Percentiles rank a stretch among this genome's conserved stretches.
phyloP scores from a whole-genome alignment of 2,888 invertebrate species.

The Synanthedon tipuliformis region DNA sequence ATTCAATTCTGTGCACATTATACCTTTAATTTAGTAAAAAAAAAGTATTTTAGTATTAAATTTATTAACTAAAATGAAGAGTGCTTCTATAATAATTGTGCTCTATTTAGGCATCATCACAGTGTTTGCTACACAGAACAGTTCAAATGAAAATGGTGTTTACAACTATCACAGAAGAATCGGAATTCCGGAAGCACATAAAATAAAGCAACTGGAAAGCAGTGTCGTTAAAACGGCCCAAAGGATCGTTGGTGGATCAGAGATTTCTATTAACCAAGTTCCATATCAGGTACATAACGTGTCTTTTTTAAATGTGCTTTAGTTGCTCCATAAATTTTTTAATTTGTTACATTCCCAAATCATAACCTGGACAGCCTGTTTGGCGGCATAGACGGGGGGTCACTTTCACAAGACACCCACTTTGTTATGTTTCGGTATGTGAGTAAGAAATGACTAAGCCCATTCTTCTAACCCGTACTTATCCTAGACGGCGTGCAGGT shows the following conservation, averaged over 20 bases:
- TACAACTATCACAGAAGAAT: conserved; percentile 6
- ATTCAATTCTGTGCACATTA: too few species aligned
- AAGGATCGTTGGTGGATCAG: conserved; percentile 7
- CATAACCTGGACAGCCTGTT: too few species aligned
- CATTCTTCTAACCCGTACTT: too few species aligned
- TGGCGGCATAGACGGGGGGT: too few species aligned
- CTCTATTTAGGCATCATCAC: not conserved
- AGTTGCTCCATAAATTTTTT: too few species aligned
- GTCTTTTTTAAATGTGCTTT: not conserved
- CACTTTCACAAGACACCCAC: too few species aligned
- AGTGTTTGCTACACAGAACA: not conserved
- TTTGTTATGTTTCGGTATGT: too few species aligned
- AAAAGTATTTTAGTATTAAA: too few species aligned
- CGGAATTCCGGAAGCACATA: conserved; percentile 5
- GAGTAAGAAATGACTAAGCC: too few species aligned
- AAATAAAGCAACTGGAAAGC: conserved; percentile 3
- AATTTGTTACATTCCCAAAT: not conserved
- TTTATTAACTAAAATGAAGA: not conserved
- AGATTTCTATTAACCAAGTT: conserved; percentile 2
- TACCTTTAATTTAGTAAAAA: too few species aligned
- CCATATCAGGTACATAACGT: conserved; percentile 8
- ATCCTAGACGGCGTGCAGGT: too few species aligned
- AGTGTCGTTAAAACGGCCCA: not conserved
- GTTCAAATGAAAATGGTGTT: conserved; percentile 1
- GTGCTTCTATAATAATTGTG: not conserved